Percentiles rank a stretch among this genome's conserved stretches.
phyloP scores from a whole-genome alignment of 1,140 invertebrate genomes.

The Lepidurus apus region DNA sequence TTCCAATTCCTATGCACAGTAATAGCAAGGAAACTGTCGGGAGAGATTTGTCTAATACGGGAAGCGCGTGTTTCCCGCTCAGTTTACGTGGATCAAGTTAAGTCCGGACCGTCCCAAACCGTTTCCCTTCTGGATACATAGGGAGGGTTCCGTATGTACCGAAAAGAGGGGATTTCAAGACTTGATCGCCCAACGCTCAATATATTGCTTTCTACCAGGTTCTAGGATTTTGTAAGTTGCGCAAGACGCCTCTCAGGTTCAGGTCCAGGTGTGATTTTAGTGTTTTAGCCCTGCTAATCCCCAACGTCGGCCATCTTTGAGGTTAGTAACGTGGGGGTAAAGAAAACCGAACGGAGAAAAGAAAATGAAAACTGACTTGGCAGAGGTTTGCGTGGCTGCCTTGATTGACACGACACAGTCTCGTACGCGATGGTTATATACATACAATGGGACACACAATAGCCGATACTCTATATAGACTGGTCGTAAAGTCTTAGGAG shows the following conservation, averaged over 20 bases:
- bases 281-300: too few relatives aligned
- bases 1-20: not conserved
- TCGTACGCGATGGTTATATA: not conserved
- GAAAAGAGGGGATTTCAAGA: not conserved
- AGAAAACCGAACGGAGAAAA: too few relatives aligned
- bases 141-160: not conserved
- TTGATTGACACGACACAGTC: slow-evolving; percentile 1
- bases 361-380: too few relatives aligned
- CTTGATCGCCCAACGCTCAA: not conserved
- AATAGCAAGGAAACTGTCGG: not conserved
- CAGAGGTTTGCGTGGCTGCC: not conserved
- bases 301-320: too few relatives aligned
- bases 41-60: not conserved
- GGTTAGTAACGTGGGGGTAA: too few relatives aligned
- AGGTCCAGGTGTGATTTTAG: too few relatives aligned
- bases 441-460: not conserved
- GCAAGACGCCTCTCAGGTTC: not conserved
- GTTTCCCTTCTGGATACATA: not conserved
- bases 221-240: not conserved
- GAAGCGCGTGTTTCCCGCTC: not conserved
- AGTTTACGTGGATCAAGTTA: not conserved
- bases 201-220: not conserved
- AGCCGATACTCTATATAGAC: not conserved
- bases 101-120: not conserved
- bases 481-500: not conserved